Percentiles rank a stretch among this genome's conserved stretches.
Conservation (phyloP, 1,140 invertebrate species). For the Macrobrachium rosenbergii region DNA sequence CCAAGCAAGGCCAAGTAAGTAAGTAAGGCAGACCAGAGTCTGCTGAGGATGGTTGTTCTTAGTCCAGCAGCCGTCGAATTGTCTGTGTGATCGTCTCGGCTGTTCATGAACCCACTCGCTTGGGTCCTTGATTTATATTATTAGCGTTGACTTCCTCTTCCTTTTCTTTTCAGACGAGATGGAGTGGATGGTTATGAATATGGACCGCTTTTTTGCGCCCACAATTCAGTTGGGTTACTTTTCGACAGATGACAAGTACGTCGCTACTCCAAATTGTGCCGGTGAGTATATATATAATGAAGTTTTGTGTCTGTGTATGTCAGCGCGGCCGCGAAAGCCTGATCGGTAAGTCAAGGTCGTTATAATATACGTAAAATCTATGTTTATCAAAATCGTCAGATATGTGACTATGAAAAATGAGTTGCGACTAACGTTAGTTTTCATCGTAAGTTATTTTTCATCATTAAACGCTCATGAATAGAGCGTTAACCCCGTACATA, state of each 20-base stretch:
- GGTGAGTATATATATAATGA: slow-evolving; percentile 12
- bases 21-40: no score
- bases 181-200: slow-evolving; percentile 61
- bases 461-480: no score
- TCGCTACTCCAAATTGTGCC: slow-evolving; percentile 33
- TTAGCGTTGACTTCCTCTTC: background rate
- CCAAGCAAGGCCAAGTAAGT: no score
- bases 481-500: no score
- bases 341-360: no score
- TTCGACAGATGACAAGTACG: slow-evolving; percentile 42
- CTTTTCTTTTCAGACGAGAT: slow-evolving; percentile 15
- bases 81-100: background rate
- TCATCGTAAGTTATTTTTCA: no score
- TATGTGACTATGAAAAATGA: no score
- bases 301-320: background rate
- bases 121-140: background rate
- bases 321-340: no score
- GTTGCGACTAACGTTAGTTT: no score
- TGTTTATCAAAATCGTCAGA: no score
- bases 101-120: background rate
- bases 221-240: slow-evolving; percentile 41
- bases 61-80: background rate
- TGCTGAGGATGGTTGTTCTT: no score
- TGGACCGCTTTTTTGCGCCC: slow-evolving; percentile 56
- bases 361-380: no score